phyloP scores from a whole-genome alignment of 2,113 vertebrate genomes.

The Chaenogobius annularis region DNA sequence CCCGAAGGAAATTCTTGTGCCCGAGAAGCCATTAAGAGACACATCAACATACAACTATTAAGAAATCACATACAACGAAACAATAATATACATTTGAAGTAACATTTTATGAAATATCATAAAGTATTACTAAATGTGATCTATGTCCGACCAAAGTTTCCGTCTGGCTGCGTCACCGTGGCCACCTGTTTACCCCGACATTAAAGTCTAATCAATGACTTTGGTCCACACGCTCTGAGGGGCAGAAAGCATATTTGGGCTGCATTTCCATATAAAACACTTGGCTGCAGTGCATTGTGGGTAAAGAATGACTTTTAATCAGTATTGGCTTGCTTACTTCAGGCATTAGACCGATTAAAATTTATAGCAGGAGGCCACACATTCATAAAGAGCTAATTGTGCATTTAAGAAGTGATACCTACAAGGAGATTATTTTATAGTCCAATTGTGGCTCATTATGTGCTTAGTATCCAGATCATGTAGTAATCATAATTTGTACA shows the following conservation, averaged over 20 bases:
- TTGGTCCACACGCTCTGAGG: conserved; percentile 46
- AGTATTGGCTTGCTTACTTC: conserved; percentile 62
- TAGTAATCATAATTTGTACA: conserved; percentile 10
- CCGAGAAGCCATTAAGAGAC: too few relatives aligned
- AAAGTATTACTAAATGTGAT: background rate
- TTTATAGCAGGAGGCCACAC: conserved; percentile 49
- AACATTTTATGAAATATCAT: background rate
- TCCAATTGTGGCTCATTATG: conserved; percentile 40
- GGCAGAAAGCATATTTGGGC: conserved; percentile 40
- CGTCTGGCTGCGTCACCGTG: conserved; percentile 10
- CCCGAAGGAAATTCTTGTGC: too few relatives aligned
- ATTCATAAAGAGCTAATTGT: conserved; percentile 60
- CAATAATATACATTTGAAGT: background rate
- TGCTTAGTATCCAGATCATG: conserved; percentile 34
- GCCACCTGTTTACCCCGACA: conserved; percentile 42
- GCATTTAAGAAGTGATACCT: conserved; percentile 49
- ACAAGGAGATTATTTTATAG: conserved; percentile 41
- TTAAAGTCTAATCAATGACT: conserved; percentile 55
- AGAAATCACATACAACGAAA: background rate
- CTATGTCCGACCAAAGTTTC: background rate
- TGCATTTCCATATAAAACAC: conserved; percentile 65
- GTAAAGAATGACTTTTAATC: conserved; percentile 64
- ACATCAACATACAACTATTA: too few relatives aligned
- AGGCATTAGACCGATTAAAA: conserved; percentile 69
- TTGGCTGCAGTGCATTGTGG: conserved; percentile 52